These are phyloP conservation scores for Proisotoma minuta DNA, from an alignment of 2,888 invertebrate species.

Conservation along the genomic window DNA sequence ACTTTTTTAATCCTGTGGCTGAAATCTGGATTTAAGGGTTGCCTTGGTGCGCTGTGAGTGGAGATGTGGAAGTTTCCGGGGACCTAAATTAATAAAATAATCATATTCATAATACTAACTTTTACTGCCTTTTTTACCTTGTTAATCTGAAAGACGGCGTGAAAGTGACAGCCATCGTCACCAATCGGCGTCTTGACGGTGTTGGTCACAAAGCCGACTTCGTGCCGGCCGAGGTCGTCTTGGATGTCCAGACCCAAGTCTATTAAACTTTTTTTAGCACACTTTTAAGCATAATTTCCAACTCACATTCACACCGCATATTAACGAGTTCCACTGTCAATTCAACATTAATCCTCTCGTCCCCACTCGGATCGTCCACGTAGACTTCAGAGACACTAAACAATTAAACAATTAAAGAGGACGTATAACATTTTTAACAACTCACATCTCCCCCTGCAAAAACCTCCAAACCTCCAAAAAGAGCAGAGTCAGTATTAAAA, in stretches of 20 bases:
- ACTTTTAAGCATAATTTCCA: background rate
- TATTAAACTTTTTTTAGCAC: conserved; percentile 44
- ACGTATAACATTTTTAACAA: background rate
- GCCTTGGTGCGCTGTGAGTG: conserved; percentile 55
- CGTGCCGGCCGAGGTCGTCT: conserved; percentile 59
- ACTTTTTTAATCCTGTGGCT: conserved; percentile 56
- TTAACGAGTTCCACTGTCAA: conserved; percentile 55
- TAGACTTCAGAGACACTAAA: conserved; percentile 55
- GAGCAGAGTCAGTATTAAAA: conserved; percentile 55
- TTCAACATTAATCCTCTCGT: conserved; percentile 55
- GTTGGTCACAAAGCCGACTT: conserved; percentile 58
- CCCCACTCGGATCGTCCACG: conserved; percentile 56
- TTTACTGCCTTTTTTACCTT: no score
- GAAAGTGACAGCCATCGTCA: conserved; percentile 55
- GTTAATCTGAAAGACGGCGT: conserved; percentile 53
- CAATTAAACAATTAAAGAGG: conserved; percentile 24
- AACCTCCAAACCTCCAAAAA: conserved; percentile 54
- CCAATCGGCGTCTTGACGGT: conserved; percentile 53
- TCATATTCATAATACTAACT: no score
- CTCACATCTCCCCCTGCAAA: conserved; percentile 55
- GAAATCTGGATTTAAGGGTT: conserved; percentile 57
- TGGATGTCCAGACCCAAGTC: conserved; percentile 58
- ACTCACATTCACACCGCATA: conserved; percentile 56
- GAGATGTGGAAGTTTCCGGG: conserved; percentile 59
- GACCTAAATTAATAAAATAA: no score